A percentile compares a stretch with the other conserved stretches of the same genome.
Conservation (phyloP, 2,113 vertebrate species). For the Daubentonia madagascariensis region DNA sequence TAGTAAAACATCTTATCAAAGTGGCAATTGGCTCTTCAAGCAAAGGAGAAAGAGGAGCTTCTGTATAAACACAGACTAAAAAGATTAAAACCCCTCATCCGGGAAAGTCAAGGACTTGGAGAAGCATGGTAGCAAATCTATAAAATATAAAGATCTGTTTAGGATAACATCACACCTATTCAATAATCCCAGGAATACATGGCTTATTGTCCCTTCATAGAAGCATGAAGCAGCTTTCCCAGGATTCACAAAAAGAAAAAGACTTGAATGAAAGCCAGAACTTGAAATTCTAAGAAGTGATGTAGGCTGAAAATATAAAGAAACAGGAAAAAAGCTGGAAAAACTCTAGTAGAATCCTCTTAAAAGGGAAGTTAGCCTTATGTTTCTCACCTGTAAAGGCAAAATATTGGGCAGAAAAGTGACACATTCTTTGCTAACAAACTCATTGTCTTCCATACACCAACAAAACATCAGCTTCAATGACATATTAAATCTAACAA, state of each 20-base stretch:
- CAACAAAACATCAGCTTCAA: not conserved
- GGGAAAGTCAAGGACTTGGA: not conserved
- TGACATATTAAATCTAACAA: not conserved
- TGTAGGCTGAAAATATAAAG: not conserved
- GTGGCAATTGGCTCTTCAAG: not conserved
- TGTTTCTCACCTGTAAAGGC: not conserved
- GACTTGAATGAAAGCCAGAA: conserved; percentile 6
- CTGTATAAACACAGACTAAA: not conserved
- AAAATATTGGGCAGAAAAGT: not conserved
- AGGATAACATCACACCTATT: not conserved
- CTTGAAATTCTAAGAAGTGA: conserved; percentile 26
- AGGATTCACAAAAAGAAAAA: not conserved
- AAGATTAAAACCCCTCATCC: not conserved
- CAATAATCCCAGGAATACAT: not conserved
- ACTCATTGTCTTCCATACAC: not conserved
- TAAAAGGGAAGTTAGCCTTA: not conserved
- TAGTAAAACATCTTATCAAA: not conserved
- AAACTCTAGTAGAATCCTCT: not conserved
- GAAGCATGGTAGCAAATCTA: not conserved
- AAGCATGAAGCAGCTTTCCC: not conserved
- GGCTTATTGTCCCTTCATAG: not conserved
- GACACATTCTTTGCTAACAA: not conserved
- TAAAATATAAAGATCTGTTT: not conserved
- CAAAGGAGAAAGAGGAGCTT: not conserved
- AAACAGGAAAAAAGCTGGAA: not conserved